These are phyloP conservation scores for Amorpha juglandis DNA, from an alignment of 2,888 invertebrate genomes.

Conservation along the genomic window DNA sequence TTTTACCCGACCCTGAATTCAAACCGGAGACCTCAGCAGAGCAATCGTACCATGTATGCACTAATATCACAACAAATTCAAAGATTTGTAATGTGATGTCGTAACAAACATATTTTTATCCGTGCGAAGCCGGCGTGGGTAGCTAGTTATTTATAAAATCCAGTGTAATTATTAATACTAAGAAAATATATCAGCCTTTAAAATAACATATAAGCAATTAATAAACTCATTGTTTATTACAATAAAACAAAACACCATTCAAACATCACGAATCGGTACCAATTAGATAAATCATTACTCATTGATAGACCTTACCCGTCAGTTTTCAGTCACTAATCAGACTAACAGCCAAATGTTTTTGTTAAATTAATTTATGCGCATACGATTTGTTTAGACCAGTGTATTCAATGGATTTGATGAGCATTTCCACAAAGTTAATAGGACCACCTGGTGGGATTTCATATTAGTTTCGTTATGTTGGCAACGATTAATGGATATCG, in stretches of 20 bases:
- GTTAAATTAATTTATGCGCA: conserved; percentile 12
- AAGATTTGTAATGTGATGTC: too few relatives aligned
- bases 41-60: too few relatives aligned
- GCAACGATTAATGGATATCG: conserved; percentile 22
- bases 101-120: too few relatives aligned
- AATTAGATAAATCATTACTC: conserved; percentile 18
- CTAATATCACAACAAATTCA: too few relatives aligned
- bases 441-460: conserved; percentile 46
- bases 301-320: conserved; percentile 10
- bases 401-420: conserved; percentile 21
- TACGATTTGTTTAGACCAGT: conserved; percentile 9
- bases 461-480: conserved; percentile 19
- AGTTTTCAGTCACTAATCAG: background rate
- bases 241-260: conserved; percentile 17
- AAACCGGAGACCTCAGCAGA: too few relatives aligned
- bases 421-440: conserved; percentile 41
- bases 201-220: background rate
- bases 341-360: conserved; percentile 2
- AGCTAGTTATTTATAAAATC: too few relatives aligned
- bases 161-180: too few relatives aligned
- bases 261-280: conserved; percentile 8
- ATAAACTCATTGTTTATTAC: background rate
- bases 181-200: too few relatives aligned
- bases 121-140: too few relatives aligned
- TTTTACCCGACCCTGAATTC: too few relatives aligned